A percentile compares a stretch with the other conserved stretches of the same genome.
Conservation (phyloP, 2,113 vertebrate genomes). For the Sturnira hondurensis region DNA sequence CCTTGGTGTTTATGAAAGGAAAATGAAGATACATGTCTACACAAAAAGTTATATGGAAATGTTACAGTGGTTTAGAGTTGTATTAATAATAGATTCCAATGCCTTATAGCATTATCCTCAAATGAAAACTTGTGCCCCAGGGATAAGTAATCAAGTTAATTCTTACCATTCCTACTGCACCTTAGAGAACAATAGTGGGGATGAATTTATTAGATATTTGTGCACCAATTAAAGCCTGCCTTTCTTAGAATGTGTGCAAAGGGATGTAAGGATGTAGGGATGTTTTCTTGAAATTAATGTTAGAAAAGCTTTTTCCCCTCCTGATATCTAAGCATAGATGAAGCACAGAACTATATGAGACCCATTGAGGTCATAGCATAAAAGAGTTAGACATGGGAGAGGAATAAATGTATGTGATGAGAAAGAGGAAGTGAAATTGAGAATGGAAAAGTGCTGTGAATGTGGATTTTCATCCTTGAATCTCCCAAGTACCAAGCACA, state of each 20-base stretch:
- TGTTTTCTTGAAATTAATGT: neutral
- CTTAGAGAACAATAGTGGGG: neutral
- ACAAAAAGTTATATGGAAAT: neutral
- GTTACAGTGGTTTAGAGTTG: neutral
- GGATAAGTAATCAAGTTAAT: neutral
- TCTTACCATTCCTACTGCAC: neutral
- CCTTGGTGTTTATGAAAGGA: neutral
- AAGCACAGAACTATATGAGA: neutral
- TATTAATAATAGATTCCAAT: conserved; percentile 1
- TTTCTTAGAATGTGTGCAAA: neutral
- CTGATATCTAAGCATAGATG: neutral
- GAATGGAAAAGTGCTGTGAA: neutral
- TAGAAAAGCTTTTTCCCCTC: neutral
- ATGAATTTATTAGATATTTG: neutral
- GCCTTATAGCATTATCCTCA: conserved; percentile 4
- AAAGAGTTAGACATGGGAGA: neutral
- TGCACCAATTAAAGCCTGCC: neutral
- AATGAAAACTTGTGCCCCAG: conserved; percentile 1
- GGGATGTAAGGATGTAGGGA: neutral
- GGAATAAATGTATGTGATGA: neutral
- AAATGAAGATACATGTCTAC: neutral
- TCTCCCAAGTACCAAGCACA: neutral
- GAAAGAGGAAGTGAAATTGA: neutral
- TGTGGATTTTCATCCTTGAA: neutral
- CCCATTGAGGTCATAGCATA: fast-evolving